These are phyloP conservation scores for Flexamia atlantica DNA, from an alignment of 2,888 invertebrate species.

Conservation along the genomic window DNA sequence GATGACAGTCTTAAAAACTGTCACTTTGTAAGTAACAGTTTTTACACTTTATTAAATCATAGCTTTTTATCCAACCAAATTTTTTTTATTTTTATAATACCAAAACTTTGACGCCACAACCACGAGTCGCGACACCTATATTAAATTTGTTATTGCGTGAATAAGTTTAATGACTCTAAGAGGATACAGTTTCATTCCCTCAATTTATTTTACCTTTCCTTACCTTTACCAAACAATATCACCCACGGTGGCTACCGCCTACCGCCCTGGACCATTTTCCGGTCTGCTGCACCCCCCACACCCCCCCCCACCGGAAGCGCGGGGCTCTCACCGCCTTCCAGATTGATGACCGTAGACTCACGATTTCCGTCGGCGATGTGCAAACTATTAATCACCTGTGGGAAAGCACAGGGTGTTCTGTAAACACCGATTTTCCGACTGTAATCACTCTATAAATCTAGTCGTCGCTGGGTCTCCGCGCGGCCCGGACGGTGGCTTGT, in stretches of 20 bases:
- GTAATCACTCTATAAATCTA: background rate
- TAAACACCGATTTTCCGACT: constrained; percentile 12
- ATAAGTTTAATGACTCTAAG: too few relatives aligned
- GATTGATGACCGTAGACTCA: constrained; percentile 16
- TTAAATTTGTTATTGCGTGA: too few relatives aligned
- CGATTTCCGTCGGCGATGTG: constrained; percentile 48
- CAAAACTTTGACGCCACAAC: too few relatives aligned
- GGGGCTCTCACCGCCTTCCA: constrained; percentile 14
- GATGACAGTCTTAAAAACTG: too few relatives aligned
- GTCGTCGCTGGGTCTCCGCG: background rate
- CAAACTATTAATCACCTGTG: constrained; percentile 43
- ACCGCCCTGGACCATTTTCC: constrained; percentile 35
- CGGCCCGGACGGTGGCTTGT: background rate
- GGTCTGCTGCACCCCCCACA: background rate
- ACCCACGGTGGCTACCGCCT: background rate
- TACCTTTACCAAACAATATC: too few relatives aligned
- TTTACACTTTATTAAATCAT: too few relatives aligned
- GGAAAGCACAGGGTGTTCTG: constrained; percentile 18
- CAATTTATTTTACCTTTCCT: too few relatives aligned
- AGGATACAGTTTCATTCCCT: too few relatives aligned
- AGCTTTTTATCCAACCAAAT: too few relatives aligned
- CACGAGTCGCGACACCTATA: too few relatives aligned
- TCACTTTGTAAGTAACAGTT: too few relatives aligned
- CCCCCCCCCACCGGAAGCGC: constrained; percentile 1
- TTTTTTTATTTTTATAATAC: too few relatives aligned